These are phyloP conservation scores for Eptatretus burgeri DNA, from an alignment of 2,113 vertebrate species.

Conservation along the genomic window DNA sequence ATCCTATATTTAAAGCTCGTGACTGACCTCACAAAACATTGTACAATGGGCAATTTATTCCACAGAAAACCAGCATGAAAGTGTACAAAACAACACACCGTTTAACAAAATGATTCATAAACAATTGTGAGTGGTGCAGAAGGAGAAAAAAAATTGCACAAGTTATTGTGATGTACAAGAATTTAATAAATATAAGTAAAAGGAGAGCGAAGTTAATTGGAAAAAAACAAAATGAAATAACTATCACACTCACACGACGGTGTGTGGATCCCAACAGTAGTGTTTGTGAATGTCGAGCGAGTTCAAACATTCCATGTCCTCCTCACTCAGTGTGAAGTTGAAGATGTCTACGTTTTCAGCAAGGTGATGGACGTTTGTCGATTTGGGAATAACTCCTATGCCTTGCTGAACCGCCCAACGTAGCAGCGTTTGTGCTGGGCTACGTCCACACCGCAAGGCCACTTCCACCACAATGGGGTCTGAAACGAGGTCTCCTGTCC, in stretches of 20 bases:
- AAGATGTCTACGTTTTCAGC: conserved; percentile 21
- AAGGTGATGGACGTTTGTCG: conserved; percentile 18
- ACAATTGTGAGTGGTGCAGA: too few species aligned
- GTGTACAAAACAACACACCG: too few species aligned
- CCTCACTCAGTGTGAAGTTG: conserved; percentile 20
- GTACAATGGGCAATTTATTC: too few species aligned
- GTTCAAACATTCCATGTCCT: conserved; percentile 20
- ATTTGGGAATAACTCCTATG: conserved; percentile 30
- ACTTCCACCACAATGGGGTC: conserved; percentile 18
- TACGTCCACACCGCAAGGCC: conserved; percentile 15
- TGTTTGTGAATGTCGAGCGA: conserved; percentile 20
- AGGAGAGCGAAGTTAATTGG: too few species aligned
- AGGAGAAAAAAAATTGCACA: too few species aligned
- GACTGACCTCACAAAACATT: too few species aligned
- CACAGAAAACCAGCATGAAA: too few species aligned
- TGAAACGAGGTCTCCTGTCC: conserved; percentile 19
- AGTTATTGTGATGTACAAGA: too few species aligned
- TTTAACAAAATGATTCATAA: too few species aligned
- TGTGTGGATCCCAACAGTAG: conserved; percentile 36
- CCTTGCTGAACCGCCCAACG: conserved; percentile 33
- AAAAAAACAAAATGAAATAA: too few species aligned
- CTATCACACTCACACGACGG: conserved; percentile 51
- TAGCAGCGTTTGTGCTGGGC: conserved; percentile 28
- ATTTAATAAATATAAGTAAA: too few species aligned
- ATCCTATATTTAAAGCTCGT: too few species aligned